Evolutionary conservation across 37 sponge, comb jelly and placozoan genomes (phyloP).

Genomic region (Eunapius fragilis): DNA sequence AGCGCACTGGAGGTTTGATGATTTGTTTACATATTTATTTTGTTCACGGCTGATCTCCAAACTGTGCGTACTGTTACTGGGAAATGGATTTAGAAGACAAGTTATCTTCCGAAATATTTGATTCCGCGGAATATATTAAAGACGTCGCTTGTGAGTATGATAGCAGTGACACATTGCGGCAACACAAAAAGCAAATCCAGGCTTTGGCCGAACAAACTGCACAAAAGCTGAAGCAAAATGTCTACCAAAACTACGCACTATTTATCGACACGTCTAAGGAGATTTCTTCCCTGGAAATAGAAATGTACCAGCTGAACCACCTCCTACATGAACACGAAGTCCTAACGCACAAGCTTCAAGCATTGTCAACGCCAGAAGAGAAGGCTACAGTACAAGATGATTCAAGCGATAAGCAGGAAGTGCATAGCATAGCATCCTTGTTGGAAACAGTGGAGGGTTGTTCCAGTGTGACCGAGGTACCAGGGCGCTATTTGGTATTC

Average conservation of each 20-base stretch:
- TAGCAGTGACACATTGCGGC: constrained; percentile 43
- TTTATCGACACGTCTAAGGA: constrained; percentile 95
- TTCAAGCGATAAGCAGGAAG: constrained; percentile 38
- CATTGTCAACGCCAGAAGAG: constrained; percentile 5
- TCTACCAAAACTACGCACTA: constrained; percentile 96
- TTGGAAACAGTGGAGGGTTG: constrained; percentile 94
- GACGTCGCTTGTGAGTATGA: constrained; percentile 41
- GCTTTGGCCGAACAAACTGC: constrained; percentile 84
- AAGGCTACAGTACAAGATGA: constrained; percentile 6
- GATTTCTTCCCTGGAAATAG: constrained; percentile 92
- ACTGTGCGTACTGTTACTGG: neutral
- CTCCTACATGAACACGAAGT: constrained; percentile 87
- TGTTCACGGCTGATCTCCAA: neutral
- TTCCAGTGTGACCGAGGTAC: constrained; percentile 89
- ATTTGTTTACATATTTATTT: neutral
- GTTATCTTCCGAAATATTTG: constrained; percentile 57
- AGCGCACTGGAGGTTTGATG: neutral
- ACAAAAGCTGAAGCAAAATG: constrained; percentile 93
- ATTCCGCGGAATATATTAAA: constrained; percentile 51
- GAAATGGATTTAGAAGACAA: constrained; percentile 36
- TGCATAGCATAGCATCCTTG: constrained; percentile 73
- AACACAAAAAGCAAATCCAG: constrained; percentile 64
- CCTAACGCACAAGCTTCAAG: constrained; percentile 49
- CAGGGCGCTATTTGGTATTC: constrained; percentile 73
- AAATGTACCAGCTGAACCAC: constrained; percentile 97